Evolutionary conservation across 35 echinoderm and acorn worm species (phyloP), one percentile per base, ranked within the genome.

Genomic region (Apostichopus parvimensis): DNA sequence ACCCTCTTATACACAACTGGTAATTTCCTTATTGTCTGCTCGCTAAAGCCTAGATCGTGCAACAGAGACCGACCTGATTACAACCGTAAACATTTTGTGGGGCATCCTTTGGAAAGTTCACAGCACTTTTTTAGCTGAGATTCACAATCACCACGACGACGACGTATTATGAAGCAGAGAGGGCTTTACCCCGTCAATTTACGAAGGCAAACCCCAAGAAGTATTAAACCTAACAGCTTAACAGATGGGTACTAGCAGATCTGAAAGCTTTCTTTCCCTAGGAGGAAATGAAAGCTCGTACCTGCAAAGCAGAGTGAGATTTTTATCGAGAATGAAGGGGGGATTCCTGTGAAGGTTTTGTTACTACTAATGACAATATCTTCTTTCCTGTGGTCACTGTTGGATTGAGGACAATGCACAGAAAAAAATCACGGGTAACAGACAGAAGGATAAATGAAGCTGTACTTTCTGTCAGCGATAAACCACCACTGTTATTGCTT

Each of bases 81-180:
- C 34, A 0, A 45, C 34, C 34, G 34, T 45, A 45, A 82, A 55
- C 24, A 82, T 82, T 55, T 82, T 56, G 79, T 82, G 54, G 79
- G 79, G 54, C 79, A 54, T 56, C 12, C 34, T 82, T 57, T 54
- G 77, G 14, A 34, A 18, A 82, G 79, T 45, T 82, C 79, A 82
- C 9, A 82, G 79, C 54, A 82, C 79, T 82, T 56, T 53, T 53
- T 0, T 54, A 56, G 5, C 18, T 18, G 9, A 17, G 64, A 68
- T 68, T 68, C 64, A 17, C 64, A 68, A 68, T 14, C 6, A 68
- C 11, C 3, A 9, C 11, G 0, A 17, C 4, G 8, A 68, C 4
- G 8, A 68, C 11, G 0, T 14, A 68, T 0, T 14, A 68, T 14
- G 64, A 18, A 68, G 64, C 64, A 11, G 6, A 68, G 64, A 18